phyloP scores from a whole-genome alignment of 2,797 vertebrate species.

The Scolopax rusticola region DNA sequence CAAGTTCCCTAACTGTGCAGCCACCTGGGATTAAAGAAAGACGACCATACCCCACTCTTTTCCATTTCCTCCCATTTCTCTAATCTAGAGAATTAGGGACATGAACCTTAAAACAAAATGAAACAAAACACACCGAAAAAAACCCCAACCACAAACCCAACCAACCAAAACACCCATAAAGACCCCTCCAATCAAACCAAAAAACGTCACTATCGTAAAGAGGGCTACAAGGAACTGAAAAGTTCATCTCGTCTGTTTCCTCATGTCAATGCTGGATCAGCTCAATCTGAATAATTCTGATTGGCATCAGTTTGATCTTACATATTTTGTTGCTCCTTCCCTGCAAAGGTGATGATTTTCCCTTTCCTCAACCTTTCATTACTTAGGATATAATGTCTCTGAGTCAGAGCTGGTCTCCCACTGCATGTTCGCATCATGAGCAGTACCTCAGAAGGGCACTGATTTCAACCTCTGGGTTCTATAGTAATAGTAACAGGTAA shows the following conservation, averaged over 20 bases:
- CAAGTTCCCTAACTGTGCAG: neutral
- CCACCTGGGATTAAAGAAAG: neutral
- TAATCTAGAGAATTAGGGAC: neutral
- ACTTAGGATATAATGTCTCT: neutral
- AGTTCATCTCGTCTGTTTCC: neutral
- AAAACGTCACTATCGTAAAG: neutral
- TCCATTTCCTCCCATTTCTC: neutral
- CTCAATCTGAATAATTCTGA: neutral
- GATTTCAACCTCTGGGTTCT: neutral
- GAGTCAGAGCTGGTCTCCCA: neutral
- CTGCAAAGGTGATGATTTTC: neutral
- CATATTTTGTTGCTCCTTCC: neutral
- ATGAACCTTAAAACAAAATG: neutral
- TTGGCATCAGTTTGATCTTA: neutral
- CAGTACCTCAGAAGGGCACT: neutral
- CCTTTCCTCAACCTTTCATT: neutral
- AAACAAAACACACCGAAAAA: fast-evolving
- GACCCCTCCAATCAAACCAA: neutral
- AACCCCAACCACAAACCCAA: neutral
- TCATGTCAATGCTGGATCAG: neutral
- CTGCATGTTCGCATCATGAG: fast-evolving
- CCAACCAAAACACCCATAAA: neutral
- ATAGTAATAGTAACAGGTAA: neutral
- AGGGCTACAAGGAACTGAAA: neutral
- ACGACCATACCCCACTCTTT: neutral